These are phyloP conservation scores for Tylochromis polylepis DNA, from an alignment of 2,113 vertebrate species.

Conservation along the genomic window DNA sequence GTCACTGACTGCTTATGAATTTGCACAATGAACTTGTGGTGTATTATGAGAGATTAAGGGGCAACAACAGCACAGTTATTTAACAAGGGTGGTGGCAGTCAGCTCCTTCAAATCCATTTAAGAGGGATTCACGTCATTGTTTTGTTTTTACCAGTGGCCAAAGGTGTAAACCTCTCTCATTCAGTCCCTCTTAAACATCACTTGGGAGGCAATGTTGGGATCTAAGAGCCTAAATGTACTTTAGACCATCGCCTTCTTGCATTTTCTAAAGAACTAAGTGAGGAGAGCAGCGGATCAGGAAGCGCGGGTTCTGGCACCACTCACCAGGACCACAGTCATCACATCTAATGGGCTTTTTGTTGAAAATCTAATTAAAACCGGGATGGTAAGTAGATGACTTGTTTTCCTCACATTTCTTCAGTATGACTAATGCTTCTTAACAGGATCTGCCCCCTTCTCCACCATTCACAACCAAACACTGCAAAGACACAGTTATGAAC, in stretches of 20 bases:
- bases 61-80: constrained; percentile 11
- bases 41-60: constrained; percentile 37
- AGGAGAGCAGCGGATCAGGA: not conserved
- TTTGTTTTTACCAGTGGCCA: not conserved
- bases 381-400: constrained; percentile 37
- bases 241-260: not conserved
- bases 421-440: constrained; percentile 14
- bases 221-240: not conserved
- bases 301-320: constrained; percentile 14
- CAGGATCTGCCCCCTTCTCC: not conserved
- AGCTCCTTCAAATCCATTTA: constrained; percentile 14
- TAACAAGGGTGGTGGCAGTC: not conserved
- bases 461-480: not conserved
- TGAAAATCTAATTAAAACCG: constrained; percentile 34
- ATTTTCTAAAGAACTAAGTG: not conserved
- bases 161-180: not conserved
- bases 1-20: not conserved
- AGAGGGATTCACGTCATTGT: not conserved
- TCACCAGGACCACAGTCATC: not conserved
- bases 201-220: not conserved
- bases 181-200: not conserved
- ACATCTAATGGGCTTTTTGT: constrained; percentile 37
- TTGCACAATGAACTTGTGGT: constrained; percentile 22
- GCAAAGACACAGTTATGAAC: not conserved
- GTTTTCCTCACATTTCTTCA: constrained; percentile 27